Evolutionary conservation across 2,888 invertebrate species (phyloP), one percentile per base, ranked within the genome.

Genomic region (Agonopterix alstromeriana): DNA sequence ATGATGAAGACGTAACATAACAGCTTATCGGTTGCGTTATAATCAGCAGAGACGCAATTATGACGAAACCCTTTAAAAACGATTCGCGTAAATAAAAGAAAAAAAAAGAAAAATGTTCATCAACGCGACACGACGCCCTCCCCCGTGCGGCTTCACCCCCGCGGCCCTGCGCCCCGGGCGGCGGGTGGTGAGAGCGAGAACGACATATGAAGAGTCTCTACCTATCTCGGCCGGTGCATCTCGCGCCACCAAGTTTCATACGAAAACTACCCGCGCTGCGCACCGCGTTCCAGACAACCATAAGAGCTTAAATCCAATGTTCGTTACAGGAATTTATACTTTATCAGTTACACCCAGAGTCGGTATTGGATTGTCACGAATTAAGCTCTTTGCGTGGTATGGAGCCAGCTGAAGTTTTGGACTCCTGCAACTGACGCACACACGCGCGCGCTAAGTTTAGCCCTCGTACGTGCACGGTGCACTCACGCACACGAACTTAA

Each of bases 51-150:
- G 77, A 79, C 77, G 85, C 84, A 84, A 88, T 87, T 87, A 88
- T 88, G 86, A 87, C 78, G 83, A 83, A 87, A 87, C 87, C 87
- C 86, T 85, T 88, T 85, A 87, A 87, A 87, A 88, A 82, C 86
- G 87, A 85, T 86, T 88, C 86, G 83, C 84, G 79, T 80, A 73
- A 83, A 84, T 87, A 86, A 82, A 84, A 80, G 77, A 81, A 85
- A 85, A 86, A 83, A 83, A 76, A 82, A 83, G 84, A 87, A 87
- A 86, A 88, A 87, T 85, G 86, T 86, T 87, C 87, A 87, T 88
- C 87, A 88, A 87, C 88, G 86, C 87, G 86, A 87, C 88, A 86
- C 82, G 81, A 73, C 77, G 77, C 77, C 73, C 71, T 70, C 27
- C 27, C 27, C 27, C 27, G 27, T 27, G 27, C 27, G 3, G 27